Conservation (phyloP, 2,888 invertebrate genomes). For the Clivina fossor region DNA sequence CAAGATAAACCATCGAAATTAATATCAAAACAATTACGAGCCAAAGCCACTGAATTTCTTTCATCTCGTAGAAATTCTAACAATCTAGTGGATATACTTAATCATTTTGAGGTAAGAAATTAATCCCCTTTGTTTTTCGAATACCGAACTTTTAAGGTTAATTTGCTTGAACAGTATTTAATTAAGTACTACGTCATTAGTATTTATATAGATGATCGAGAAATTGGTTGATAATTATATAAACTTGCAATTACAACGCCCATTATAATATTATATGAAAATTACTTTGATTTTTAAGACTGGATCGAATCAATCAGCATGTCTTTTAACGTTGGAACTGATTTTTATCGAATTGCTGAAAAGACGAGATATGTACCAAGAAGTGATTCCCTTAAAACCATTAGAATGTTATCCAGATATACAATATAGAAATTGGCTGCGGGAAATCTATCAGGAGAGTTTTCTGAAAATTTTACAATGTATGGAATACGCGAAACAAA, state of each 20-base stretch:
- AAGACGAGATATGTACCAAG: slow-evolving; percentile 65
- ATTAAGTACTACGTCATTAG: slow-evolving; percentile 19
- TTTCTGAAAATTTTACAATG: slow-evolving; percentile 62
- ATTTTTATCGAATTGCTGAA: slow-evolving; percentile 70
- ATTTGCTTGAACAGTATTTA: slow-evolving; percentile 19
- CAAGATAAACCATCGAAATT: slow-evolving; percentile 55
- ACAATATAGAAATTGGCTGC: slow-evolving; percentile 69
- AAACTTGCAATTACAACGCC: background rate
- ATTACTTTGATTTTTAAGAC: slow-evolving; percentile 37
- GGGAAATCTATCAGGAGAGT: slow-evolving; percentile 68
- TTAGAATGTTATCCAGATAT: slow-evolving; percentile 60
- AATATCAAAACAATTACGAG: slow-evolving; percentile 66
- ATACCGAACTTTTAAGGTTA: slow-evolving; percentile 46
- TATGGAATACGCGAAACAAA: slow-evolving; percentile 51
- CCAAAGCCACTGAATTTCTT: slow-evolving; percentile 72
- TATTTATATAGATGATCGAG: background rate
- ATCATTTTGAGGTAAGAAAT: slow-evolving; percentile 64
- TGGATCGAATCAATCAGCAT: slow-evolving; percentile 55
- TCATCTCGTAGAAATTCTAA: slow-evolving; percentile 65
- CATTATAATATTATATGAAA: background rate
- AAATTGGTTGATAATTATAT: background rate
- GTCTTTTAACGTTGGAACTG: slow-evolving; percentile 69
- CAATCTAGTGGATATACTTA: slow-evolving; percentile 67
- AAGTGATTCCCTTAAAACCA: slow-evolving; percentile 62
- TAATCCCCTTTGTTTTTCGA: too few relatives aligned